These are phyloP conservation scores for Prosapia bicincta DNA, from an alignment of 2,888 invertebrate genomes.

Conservation along the genomic window DNA sequence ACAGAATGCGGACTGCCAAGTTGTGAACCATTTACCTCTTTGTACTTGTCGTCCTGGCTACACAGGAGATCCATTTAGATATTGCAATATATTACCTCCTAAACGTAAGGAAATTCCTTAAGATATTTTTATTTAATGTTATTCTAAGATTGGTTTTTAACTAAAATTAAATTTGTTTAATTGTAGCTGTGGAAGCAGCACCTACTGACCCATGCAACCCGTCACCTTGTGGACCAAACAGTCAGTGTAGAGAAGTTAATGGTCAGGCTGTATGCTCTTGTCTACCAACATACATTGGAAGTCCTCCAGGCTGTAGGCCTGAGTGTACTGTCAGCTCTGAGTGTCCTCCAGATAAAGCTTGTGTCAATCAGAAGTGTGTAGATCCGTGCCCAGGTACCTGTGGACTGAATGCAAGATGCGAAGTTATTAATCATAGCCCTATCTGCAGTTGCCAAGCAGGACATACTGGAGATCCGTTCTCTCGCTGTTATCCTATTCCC, in stretches of 20 bases:
- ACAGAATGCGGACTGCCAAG: conserved; percentile 51
- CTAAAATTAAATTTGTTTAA: no score
- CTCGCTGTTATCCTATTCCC: conserved; percentile 52
- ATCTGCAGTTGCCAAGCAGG: conserved; percentile 62
- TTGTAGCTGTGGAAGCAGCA: conserved; percentile 26
- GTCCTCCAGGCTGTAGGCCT: conserved; percentile 67
- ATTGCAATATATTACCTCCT: conserved; percentile 42
- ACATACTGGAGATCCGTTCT: conserved; percentile 64
- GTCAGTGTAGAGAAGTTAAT: conserved; percentile 69
- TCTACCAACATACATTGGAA: conserved; percentile 59
- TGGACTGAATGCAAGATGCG: conserved; percentile 67
- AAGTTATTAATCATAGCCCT: conserved; percentile 67
- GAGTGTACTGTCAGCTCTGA: conserved; percentile 70
- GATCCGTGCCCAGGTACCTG: conserved; percentile 72
- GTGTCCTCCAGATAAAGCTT: conserved; percentile 64
- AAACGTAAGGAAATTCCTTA: neutral
- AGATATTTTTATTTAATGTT: no score
- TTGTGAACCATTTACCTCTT: conserved; percentile 52
- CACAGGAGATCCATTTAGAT: conserved; percentile 48
- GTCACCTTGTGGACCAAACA: conserved; percentile 80
- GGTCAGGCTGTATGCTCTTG: conserved; percentile 71
- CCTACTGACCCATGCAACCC: conserved; percentile 61
- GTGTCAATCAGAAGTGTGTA: conserved; percentile 63
- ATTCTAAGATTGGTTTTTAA: no score
- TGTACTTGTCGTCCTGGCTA: conserved; percentile 50